Conservation (phyloP, 2,797 vertebrate species). For the Xenopus petersii region DNA sequence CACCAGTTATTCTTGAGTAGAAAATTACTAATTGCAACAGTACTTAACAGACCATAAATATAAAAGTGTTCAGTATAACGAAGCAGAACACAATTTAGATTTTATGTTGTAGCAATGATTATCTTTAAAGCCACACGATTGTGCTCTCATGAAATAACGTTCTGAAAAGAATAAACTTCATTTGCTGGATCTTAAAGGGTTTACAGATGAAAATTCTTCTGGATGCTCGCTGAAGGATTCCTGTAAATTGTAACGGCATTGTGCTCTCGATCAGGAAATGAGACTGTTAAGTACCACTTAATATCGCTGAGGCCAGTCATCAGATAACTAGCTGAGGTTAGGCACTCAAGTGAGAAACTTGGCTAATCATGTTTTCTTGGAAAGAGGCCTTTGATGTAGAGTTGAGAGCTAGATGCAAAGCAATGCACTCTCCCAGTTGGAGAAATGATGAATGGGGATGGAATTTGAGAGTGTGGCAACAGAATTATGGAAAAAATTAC, state of each 20-base stretch:
- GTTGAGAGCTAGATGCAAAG: neutral
- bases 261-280: constrained; percentile 11
- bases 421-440: neutral
- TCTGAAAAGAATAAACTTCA: too few species aligned
- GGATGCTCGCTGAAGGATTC: constrained; percentile 14
- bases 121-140: too few species aligned
- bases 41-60: neutral
- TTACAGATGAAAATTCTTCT: constrained; percentile 24
- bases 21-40: neutral
- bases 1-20: neutral
- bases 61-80: neutral
- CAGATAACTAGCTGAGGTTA: constrained; percentile 26
- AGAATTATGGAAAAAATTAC: too few species aligned
- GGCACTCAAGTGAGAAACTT: constrained; percentile 1
- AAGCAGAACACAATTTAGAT: too few species aligned
- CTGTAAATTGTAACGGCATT: constrained; percentile 19
- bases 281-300: constrained; percentile 3
- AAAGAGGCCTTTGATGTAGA: constrained; percentile 8
- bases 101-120: too few species aligned
- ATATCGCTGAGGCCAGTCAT: constrained; percentile 19
- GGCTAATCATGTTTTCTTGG: constrained; percentile 9
- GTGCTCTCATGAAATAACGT: too few species aligned
- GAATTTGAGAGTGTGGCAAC: constrained; percentile 3
- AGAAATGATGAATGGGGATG: constrained; percentile 5
- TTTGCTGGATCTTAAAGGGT: neutral